A percentile compares a stretch with the other conserved stretches of the same genome.
Conservation (phyloP, 1,140 invertebrate species). For the Antheraea pernyi region DNA sequence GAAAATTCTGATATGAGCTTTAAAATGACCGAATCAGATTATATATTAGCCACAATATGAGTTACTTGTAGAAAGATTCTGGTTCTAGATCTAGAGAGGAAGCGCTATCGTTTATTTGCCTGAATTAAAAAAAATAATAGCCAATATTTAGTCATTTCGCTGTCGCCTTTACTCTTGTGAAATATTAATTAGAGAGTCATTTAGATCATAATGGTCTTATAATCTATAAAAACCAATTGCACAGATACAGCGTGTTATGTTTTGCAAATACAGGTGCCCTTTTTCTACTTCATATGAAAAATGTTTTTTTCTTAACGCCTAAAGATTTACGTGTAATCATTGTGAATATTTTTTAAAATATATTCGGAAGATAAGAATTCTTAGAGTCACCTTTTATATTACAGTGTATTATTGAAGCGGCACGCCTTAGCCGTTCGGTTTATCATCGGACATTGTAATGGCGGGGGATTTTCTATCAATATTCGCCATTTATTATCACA, state of each 20-base stretch:
- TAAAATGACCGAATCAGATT: too few relatives aligned
- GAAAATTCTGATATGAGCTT: too few relatives aligned
- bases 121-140: too few relatives aligned
- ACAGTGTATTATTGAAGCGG: not conserved
- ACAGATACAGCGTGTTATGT: not conserved
- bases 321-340: not conserved
- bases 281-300: not conserved
- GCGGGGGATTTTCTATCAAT: constrained; percentile 49
- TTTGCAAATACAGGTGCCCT: not conserved
- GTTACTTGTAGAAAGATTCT: too few relatives aligned
- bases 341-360: not conserved
- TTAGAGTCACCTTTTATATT: not conserved
- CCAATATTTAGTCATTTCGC: too few relatives aligned
- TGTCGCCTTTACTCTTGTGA: too few relatives aligned
- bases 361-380: not conserved
- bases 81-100: too few relatives aligned
- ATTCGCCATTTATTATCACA: constrained; percentile 71
- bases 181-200: too few relatives aligned
- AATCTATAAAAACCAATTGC: too few relatives aligned
- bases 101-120: too few relatives aligned
- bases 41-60: too few relatives aligned
- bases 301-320: not conserved
- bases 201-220: too few relatives aligned
- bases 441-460: constrained; percentile 36
- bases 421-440: constrained; percentile 15